Percentiles rank a stretch among this genome's conserved stretches.
phyloP scores from a whole-genome alignment of 2,113 vertebrate genomes.

The Siniperca knerii region DNA sequence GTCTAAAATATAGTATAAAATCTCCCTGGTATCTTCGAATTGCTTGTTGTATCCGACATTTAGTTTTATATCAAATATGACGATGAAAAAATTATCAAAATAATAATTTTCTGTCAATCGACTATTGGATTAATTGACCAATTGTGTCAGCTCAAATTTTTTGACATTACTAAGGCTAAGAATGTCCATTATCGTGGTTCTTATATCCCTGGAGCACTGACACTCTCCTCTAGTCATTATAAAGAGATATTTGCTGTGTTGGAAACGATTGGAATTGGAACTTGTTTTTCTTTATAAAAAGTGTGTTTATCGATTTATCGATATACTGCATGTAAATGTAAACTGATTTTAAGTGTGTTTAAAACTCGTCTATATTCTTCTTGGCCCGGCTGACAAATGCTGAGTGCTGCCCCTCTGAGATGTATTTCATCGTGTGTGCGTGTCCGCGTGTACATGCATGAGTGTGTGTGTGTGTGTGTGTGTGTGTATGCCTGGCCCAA shows the following conservation, averaged over 20 bases:
- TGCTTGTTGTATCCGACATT: background rate
- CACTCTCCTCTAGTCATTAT: background rate
- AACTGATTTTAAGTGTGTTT: slow-evolving; percentile 15
- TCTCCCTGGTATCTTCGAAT: background rate
- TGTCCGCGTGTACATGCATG: background rate
- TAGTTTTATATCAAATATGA: too few relatives aligned
- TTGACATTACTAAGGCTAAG: too few relatives aligned
- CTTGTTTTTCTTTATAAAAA: background rate
- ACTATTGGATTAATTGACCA: too few relatives aligned
- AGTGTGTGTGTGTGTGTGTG: background rate
- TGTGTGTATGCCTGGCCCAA: background rate
- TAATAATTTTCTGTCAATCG: too few relatives aligned
- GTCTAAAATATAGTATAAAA: too few relatives aligned
- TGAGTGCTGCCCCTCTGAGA: background rate
- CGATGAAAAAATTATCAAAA: too few relatives aligned
- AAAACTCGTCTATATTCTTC: background rate
- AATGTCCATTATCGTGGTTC: too few relatives aligned
- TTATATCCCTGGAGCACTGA: background rate
- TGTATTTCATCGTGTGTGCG: background rate
- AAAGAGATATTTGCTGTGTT: background rate
- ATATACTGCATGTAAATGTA: slow-evolving; percentile 8
- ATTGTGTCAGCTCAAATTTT: too few relatives aligned
- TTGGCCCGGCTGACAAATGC: background rate
- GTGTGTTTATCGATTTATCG: background rate
- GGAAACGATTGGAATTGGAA: background rate